Evolutionary conservation across 2,113 vertebrate genomes (phyloP), one percentile per base, ranked within the genome.

Genomic region (Atherinomorus stipes): DNA sequence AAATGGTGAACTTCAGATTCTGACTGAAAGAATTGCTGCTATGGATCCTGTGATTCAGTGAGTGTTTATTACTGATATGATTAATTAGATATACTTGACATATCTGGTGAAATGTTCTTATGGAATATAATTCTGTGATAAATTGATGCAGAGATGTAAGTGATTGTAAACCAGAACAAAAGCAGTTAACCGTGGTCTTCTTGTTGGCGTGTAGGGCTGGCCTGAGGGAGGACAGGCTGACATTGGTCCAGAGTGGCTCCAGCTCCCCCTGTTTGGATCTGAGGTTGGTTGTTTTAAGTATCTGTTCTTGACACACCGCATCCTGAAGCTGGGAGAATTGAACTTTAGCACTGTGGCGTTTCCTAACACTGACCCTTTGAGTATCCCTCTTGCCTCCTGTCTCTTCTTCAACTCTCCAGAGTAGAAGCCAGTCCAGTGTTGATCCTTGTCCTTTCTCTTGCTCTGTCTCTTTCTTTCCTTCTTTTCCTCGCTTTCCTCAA

Each of bases 251-350:
- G 92, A 99, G 96, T 0, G 98, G 98, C 2, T 99, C 97, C 34
- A 99, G 98, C 80, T 99, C 98, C 2, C 98, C 98, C 0, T 99
- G 98, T 83, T 88, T 99, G 31, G 98, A 99, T 84, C 91, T 99
- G 21, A 99, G 98, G 98, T 99, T 87, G 56, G 90, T 31, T 22
- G 8, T 28, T 70, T 15, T 54, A 19, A 47, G 1, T 40, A 19
- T 54, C 10, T 12, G 4, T 52, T 23, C 11, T 11, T 51, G 15
- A 28, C 21, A 44, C 31, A 49, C 28, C 50, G 15, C 47, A 25
- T 10, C 47, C 47, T 0, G 31, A 38, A 25, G 21, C 21, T 53
- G 50, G 42, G 23, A 66, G 64, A 53, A 4, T 25, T 22, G 8
- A 31, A 31, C 9, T 34, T 34, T 34, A 4, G 8, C 31, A 34